Conservation (phyloP, 2,888 invertebrate species). For the Ectemnius lituratus region DNA sequence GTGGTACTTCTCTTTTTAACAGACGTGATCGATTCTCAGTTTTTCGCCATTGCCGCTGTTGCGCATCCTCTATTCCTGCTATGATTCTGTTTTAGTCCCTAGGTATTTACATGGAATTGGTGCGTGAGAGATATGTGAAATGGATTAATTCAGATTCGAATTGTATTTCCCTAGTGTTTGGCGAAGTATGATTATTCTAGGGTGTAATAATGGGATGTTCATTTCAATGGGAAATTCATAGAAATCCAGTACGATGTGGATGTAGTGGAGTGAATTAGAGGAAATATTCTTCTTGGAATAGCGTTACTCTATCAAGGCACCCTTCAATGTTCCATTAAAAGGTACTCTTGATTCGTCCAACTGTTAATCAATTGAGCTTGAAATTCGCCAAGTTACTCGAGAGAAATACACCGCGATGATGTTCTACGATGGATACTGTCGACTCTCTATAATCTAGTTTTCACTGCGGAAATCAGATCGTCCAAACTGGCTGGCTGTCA, state of each 20-base stretch:
- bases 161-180: not conserved
- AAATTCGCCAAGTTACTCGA: not conserved
- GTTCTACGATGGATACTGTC: too few relatives aligned
- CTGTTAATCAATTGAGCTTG: not conserved
- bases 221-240: not conserved
- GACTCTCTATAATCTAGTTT: too few relatives aligned
- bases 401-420: too few relatives aligned
- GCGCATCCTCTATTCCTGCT: too few relatives aligned
- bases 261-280: not conserved
- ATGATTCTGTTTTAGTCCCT: too few relatives aligned
- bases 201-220: not conserved
- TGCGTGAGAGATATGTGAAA: not conserved
- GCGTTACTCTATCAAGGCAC: too few relatives aligned
- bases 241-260: not conserved
- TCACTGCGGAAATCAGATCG: slow-evolving; percentile 18
- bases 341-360: not conserved
- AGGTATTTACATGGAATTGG: not conserved
- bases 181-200: not conserved
- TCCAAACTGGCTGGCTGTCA: slow-evolving; percentile 34
- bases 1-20: too few relatives aligned
- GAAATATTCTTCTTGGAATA: not conserved
- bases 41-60: too few relatives aligned
- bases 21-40: too few relatives aligned
- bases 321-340: not conserved
- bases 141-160: not conserved